phyloP scores from a whole-genome alignment of 2,888 invertebrate species.

The Amaurobius ferox region DNA sequence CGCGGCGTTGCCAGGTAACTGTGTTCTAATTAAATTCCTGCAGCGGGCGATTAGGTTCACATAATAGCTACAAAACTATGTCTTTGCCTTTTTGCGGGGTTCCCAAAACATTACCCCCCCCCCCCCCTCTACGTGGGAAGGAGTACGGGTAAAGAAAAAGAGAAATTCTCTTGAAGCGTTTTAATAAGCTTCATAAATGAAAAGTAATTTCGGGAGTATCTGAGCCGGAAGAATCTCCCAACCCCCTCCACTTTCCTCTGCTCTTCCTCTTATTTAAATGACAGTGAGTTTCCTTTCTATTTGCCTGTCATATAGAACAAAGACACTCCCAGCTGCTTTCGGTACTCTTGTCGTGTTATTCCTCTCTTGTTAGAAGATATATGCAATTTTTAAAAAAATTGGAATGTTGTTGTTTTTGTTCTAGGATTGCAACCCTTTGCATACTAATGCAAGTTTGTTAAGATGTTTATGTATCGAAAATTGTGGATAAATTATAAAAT shows the following conservation, averaged over 20 bases:
- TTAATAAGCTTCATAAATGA: conserved; percentile 66
- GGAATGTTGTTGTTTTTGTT: too few species aligned
- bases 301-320: too few species aligned
- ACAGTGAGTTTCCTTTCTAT: conserved; percentile 6
- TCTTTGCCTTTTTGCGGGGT: conserved; percentile 30
- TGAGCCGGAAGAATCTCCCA: conserved; percentile 19
- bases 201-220: conserved; percentile 53
- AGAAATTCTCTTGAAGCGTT: conserved; percentile 38
- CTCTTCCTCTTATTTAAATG: too few species aligned
- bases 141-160: neutral
- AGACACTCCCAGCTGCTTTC: too few species aligned
- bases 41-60: conserved; percentile 57
- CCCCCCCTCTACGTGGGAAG: neutral
- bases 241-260: too few species aligned
- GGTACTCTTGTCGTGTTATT: too few species aligned
- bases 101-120: conserved; percentile 10
- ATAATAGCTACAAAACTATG: conserved; percentile 55
- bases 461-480: too few species aligned
- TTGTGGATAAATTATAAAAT: too few species aligned
- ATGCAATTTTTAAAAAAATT: too few species aligned
- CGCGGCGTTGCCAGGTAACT: conserved; percentile 56
- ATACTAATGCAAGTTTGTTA: too few species aligned
- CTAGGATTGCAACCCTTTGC: too few species aligned
- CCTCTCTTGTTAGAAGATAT: too few species aligned
- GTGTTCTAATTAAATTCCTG: conserved; percentile 70